These are phyloP conservation scores for Sebastes taczanowskii DNA, from an alignment of 2,797 vertebrate species.

Conservation along the genomic window DNA sequence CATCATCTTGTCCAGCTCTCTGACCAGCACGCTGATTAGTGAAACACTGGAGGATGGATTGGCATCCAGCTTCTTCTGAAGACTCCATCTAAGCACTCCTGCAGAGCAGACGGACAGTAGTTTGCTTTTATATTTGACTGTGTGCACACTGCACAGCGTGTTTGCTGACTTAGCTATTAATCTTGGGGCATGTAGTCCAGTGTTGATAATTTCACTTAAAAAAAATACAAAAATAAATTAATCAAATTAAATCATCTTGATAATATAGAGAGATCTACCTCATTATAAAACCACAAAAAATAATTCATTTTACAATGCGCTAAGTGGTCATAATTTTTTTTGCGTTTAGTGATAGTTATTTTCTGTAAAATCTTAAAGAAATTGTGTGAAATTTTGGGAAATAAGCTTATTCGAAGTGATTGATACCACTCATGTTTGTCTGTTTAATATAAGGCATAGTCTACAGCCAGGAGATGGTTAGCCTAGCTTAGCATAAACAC, in stretches of 20 bases:
- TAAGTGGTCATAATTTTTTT: neutral
- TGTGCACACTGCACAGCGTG: neutral
- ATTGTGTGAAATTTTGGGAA: neutral
- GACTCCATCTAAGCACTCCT: conserved; percentile 89
- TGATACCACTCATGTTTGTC: no score
- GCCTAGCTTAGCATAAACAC: neutral
- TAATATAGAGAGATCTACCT: neutral
- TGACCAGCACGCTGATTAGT: conserved; percentile 83
- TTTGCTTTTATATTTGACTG: neutral
- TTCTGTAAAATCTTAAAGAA: neutral
- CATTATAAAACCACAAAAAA: no score
- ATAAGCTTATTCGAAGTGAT: neutral
- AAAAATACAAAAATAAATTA: rapidly evolving
- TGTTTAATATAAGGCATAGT: neutral
- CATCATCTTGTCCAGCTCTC: conserved; percentile 83
- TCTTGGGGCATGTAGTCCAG: neutral
- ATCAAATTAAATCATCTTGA: neutral
- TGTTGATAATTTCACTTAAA: neutral
- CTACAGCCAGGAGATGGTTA: neutral
- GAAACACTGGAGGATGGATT: conserved; percentile 76
- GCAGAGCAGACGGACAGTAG: neutral
- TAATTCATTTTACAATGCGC: neutral
- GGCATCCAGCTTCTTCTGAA: conserved; percentile 87
- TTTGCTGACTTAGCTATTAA: neutral
- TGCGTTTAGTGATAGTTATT: neutral